Percentiles rank a stretch among this genome's conserved stretches.
These are phyloP conservation scores for Steatocranus sp. DNA, from an alignment of 2,797 vertebrate genomes.

Conservation along the genomic window DNA sequence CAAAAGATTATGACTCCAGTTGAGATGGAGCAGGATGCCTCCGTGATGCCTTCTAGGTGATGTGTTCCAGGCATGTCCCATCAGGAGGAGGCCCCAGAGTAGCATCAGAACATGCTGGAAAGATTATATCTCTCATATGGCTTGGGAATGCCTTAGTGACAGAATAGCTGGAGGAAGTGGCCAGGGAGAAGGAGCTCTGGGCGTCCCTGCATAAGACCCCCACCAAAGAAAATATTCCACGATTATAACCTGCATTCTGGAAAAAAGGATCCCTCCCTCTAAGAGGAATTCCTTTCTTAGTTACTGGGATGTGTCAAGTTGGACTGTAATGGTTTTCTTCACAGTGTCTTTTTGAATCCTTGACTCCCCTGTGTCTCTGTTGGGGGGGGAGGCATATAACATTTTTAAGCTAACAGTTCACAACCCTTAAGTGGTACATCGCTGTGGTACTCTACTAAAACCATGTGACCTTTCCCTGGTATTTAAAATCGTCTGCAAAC, in stretches of 20 bases:
- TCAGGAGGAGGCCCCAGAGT: not conserved
- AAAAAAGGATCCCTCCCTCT: not conserved
- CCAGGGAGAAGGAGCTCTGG: not conserved
- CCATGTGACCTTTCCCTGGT: constrained; percentile 39
- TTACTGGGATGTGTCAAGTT: not conserved
- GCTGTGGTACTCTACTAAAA: not conserved
- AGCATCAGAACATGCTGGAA: not conserved
- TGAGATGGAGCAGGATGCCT: not conserved
- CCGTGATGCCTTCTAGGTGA: not conserved
- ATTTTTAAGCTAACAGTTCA: not conserved
- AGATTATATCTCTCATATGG: not conserved
- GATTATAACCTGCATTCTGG: not conserved
- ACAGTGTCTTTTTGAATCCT: not conserved
- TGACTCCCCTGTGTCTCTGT: not conserved
- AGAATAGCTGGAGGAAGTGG: not conserved
- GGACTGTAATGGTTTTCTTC: not conserved
- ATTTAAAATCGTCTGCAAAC: constrained; percentile 34
- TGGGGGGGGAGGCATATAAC: not conserved
- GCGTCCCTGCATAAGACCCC: not conserved
- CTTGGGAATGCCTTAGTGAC: not conserved
- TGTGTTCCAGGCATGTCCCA: not conserved
- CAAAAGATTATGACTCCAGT: not conserved
- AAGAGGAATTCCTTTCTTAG: not conserved
- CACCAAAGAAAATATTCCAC: not conserved
- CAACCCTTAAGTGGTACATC: not conserved